A percentile compares a stretch with the other conserved stretches of the same genome.
These are phyloP conservation scores for Vidua chalybeata DNA, from an alignment of 2,113 vertebrate genomes.

Conservation along the genomic window DNA sequence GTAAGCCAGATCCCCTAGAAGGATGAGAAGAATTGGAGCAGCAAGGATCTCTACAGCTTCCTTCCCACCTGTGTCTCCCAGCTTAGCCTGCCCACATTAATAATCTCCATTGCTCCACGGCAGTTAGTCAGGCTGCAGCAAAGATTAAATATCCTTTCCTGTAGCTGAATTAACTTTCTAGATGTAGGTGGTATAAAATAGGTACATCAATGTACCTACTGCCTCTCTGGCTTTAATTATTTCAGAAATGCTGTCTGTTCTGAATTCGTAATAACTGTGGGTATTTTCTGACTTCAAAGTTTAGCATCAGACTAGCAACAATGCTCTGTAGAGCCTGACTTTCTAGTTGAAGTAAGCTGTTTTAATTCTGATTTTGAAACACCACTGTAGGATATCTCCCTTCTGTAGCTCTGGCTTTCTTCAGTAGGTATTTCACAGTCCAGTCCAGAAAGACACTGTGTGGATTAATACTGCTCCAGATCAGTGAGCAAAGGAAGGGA, in stretches of 20 bases:
- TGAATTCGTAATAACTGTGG: background rate
- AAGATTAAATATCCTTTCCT: background rate
- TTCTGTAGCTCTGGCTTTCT: background rate
- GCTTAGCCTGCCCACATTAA: background rate
- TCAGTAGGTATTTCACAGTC: background rate
- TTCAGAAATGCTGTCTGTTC: background rate
- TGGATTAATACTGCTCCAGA: background rate
- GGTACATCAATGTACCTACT: background rate
- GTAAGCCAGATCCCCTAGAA: background rate
- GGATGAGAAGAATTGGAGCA: background rate
- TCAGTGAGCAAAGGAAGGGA: background rate
- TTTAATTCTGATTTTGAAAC: background rate
- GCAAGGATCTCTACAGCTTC: background rate
- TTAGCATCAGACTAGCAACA: background rate
- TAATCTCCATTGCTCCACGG: background rate
- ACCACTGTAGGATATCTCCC: fast-evolving
- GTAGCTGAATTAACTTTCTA: background rate
- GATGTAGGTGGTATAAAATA: background rate
- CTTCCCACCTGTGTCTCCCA: background rate
- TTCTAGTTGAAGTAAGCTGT: background rate
- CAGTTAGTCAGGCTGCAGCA: background rate
- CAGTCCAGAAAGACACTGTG: background rate
- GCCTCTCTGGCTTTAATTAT: background rate
- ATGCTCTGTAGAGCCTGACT: background rate
- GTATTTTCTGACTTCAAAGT: background rate